Evolutionary conservation across 2,797 vertebrate genomes (phyloP), one percentile per base, ranked within the genome.

Genomic region (Myiotriccus ornatus): DNA sequence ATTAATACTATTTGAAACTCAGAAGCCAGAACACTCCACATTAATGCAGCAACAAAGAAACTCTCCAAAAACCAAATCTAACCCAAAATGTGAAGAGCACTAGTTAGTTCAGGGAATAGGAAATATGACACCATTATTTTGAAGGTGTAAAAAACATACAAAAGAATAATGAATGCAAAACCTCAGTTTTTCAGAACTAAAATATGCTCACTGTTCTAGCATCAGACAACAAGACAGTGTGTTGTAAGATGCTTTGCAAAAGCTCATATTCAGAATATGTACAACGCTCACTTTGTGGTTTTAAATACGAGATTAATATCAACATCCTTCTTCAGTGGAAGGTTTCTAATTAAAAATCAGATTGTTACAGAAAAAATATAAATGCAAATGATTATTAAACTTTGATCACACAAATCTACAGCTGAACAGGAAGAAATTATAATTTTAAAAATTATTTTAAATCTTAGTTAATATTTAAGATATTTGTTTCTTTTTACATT

Each of bases 151-250:
- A 94, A 83, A 80, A 16, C 27, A 74, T 37, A 55, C 14, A 53
- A 52, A 93, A 92, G 50, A 89, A 75, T 81, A 97, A 95, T 68
- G 56, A 88, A 92, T 60, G 27, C 25, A 70, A 88, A 67, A 0
- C 17, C 22, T 23, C 5, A 28, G 6, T 67, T 92, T 90, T 78
- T 90, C 62, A 74, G 55, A 81, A 53, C 37, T 68, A 62, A 91
- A 90, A 90, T 67, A 34, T 22, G 6, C 9, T 79, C 14, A 4
- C 24, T 90, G 11, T 55, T 83, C n/a, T 71, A 70, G 21, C 20
- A 84, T 88, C 55, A 91, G 67, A 27, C 27, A 92, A 65, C 43
- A 78, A 62, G 91, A 75, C 35, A 78, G 28, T 37, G 18, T 27
- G 67, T 28, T 22, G 47, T 20, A 84, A 79, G 65, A 81, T 46